Evolutionary conservation across 2,888 invertebrate species (phyloP), one percentile per base, ranked within the genome.

Genomic region (Ischnura elegans): DNA sequence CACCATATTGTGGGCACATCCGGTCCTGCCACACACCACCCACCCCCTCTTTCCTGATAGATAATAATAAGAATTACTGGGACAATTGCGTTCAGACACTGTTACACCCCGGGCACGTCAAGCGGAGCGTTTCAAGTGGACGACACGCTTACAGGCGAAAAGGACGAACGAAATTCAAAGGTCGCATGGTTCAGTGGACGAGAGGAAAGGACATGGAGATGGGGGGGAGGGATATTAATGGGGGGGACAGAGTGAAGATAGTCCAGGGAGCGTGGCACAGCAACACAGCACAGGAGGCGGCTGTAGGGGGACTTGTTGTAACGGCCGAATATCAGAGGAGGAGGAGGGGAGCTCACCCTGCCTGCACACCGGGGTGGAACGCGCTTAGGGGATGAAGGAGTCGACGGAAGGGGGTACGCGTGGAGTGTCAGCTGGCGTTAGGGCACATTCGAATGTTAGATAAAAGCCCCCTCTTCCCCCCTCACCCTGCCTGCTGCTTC

Each of bases 361-460:
- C 19, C 19, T 13, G 51, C 51, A 19, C 51, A n/a, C 8, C 21
- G 61, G n/a, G n/a, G n/a, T 10, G n/a, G 55, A 19, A 10, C n/a
- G n/a, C n/a, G n/a, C n/a, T 10, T 43, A 42, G 66, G 51, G 90
- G 61, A 61, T 42, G 87, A 90, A 84, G 36, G 93, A 85, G 86
- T 51, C 13, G 51, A 47, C 47, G 47, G 13, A 45, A 86, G 51
- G 76, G 29, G 29, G 36, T 84, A 85, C 94, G 93, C 93, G 90
- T 85, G 90, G 93, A 93, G 87, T 93, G 90, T 90, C 90, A 90
- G 90, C 90, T 90, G 90, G 90, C 90, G 90, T 43, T 13, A 36
- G 61, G 51, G n/a, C 21, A 43, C 90, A 90, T 90, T 90, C 90
- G 90, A 90, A 90, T 90, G 61, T 61, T 25, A 90, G 90, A 90